Evolutionary conservation across 2,797 vertebrate genomes (phyloP), one percentile per base, ranked within the genome.

Genomic region (Luscinia luscinia): DNA sequence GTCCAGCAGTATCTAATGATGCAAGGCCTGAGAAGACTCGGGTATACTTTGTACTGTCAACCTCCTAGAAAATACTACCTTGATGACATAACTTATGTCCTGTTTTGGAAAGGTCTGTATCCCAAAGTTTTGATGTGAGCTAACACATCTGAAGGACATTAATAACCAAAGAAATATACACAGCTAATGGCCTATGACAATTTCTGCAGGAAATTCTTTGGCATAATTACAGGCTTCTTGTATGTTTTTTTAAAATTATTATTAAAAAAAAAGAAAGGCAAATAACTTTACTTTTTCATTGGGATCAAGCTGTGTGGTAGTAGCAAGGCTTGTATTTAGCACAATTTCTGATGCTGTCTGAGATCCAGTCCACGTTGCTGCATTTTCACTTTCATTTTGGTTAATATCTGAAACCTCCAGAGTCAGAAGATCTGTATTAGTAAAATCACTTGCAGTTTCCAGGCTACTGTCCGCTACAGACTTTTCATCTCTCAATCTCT

Each of bases 351-450:
- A 27, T 72, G 91, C 51, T 48, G 81, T 69, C n/a, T 94, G 95
- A 89, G 96, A 77, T 41, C n/a, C 94, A 81, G 89, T 61, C 97
- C 96, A 96, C 1, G 46, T 28, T 38, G 59, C 13, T 73, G 54
- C 63, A 59, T 87, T 94, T 93, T 96, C 96, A 92, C 63, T 87
- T 91, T 97, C 96, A 45, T 76, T 95, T 26, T 94, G 84, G 48
- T 92, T 96, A 45, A 41, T 20, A 72, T 93, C 89, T 5, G 61
- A 34, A 38, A 96, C 30, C 80, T 74, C 78, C 83, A 59, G 26
- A 84, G 93, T 43, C 27, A 77, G 72, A 63, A 94, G 82, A 61
- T 96, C 96, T 41, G 70, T 90, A 78, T 93, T 7, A 34, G 89
- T 23, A 80, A 97, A 96, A 46, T 26, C 79, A 89, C 76, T 20